These are phyloP conservation scores for Vireo griseus DNA, from an alignment of 2,797 vertebrate species.

Conservation along the genomic window DNA sequence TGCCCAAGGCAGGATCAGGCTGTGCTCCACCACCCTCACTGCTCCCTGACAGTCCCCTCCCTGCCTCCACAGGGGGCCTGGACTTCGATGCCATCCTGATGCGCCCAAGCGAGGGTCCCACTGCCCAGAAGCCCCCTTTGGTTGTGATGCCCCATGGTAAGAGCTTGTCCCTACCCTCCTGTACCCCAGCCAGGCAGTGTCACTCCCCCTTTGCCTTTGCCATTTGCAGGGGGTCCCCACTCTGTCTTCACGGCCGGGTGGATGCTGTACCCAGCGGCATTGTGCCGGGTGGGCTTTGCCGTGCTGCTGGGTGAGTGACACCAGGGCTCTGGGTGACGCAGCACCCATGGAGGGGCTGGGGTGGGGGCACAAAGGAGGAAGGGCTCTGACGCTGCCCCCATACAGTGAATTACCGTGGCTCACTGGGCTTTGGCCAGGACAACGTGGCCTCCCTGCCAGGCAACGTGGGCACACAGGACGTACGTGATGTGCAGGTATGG, in stretches of 20 bases:
- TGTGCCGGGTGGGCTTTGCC: conserved; percentile 88
- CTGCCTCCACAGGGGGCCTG: conserved; percentile 76
- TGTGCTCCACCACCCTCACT: not conserved
- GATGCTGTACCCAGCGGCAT: conserved; percentile 82
- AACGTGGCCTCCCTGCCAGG: conserved; percentile 86
- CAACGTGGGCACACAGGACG: conserved; percentile 89
- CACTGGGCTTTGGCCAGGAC: conserved; percentile 92
- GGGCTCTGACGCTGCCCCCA: not conserved
- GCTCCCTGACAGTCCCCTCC: not conserved
- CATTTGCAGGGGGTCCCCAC: conserved; percentile 89
- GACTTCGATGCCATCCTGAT: conserved; percentile 91
- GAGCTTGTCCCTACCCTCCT: not conserved
- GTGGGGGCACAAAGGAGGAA: accelerated
- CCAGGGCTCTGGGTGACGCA: not conserved
- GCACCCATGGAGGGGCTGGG: accelerated
- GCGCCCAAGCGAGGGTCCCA: conserved; percentile 76
- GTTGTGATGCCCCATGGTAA: conserved; percentile 90
- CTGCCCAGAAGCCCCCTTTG: conserved; percentile 83
- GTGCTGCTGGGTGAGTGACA: conserved; percentile 84
- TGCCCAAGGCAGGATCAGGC: not conserved
- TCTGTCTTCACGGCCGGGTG: conserved; percentile 84
- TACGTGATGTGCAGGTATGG: conserved; percentile 90
- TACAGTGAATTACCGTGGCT: conserved; percentile 95
- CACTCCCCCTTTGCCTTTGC: not conserved
- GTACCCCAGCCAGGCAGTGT: accelerated